These are phyloP conservation scores for Gasterosteus nipponicus DNA, from an alignment of 2,113 vertebrate species.

Conservation along the genomic window DNA sequence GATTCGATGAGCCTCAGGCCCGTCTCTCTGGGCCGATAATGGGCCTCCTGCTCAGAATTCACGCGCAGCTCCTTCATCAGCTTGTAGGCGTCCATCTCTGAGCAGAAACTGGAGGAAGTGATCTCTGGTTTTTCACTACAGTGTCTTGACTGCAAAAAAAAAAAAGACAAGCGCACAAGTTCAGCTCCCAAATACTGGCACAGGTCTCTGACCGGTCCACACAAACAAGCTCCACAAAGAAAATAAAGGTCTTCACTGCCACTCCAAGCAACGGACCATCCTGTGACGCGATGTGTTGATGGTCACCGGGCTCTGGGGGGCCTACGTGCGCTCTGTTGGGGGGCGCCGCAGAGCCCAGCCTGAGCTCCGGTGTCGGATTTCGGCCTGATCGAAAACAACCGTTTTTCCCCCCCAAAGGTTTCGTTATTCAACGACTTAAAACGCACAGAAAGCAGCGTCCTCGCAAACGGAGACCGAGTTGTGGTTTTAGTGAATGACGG, in stretches of 20 bases:
- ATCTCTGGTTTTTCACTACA: slow-evolving; percentile 15
- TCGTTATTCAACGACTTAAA: slow-evolving; percentile 5
- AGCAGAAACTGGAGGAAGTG: slow-evolving; percentile 42
- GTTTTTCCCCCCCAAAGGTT: not conserved
- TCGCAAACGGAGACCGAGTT: fast-evolving
- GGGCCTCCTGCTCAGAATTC: slow-evolving; percentile 88
- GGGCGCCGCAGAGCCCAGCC: slow-evolving; percentile 52
- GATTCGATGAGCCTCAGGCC: slow-evolving; percentile 90
- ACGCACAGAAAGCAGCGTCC: not conserved
- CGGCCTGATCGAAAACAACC: slow-evolving; percentile 53
- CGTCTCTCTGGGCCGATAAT: slow-evolving; percentile 89
- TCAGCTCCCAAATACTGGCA: not conserved
- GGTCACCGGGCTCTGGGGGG: not conserved
- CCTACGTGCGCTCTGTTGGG: slow-evolving; percentile 2
- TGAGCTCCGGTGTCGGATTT: slow-evolving; percentile 75
- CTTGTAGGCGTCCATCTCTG: slow-evolving; percentile 85
- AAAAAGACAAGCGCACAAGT: not conserved
- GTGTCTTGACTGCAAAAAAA: slow-evolving; percentile 46
- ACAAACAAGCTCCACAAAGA: not conserved
- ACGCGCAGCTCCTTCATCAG: slow-evolving; percentile 90
- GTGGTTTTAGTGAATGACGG: not conserved
- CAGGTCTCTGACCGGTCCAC: too few relatives aligned
- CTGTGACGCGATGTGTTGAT: not conserved
- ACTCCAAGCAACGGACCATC: not conserved
- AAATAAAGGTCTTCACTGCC: not conserved